These are phyloP conservation scores for Lytechinus pictus DNA, from an alignment of 35 echinoderm and acorn worm species.

Conservation along the genomic window DNA sequence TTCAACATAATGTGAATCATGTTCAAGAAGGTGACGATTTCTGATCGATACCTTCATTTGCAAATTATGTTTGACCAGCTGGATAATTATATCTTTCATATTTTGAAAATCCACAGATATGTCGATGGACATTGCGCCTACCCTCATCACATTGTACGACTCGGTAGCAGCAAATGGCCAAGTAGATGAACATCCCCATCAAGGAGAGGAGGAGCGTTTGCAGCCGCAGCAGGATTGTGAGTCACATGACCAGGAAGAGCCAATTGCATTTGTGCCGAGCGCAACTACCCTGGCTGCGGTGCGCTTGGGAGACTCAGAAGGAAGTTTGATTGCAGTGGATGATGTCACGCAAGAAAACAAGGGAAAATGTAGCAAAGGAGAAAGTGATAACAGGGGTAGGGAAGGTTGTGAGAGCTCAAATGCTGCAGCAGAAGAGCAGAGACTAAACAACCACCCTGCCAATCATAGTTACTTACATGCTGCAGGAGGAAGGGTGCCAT, in stretches of 20 bases:
- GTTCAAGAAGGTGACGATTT: background rate
- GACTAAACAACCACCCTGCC: background rate
- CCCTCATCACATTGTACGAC: constrained; percentile 72
- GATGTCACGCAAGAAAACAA: constrained; percentile 31
- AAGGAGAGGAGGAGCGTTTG: background rate
- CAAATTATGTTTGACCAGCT: background rate
- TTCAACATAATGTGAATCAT: background rate
- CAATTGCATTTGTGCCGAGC: constrained; percentile 26
- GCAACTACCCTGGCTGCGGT: constrained; percentile 20
- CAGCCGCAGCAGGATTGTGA: constrained; percentile 25
- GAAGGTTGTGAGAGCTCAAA: background rate
- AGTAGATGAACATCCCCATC: background rate
- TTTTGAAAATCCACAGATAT: constrained; percentile 57
- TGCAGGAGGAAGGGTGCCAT: constrained; percentile 21
- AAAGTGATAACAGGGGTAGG: background rate
- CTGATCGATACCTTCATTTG: background rate
- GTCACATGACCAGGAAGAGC: constrained; percentile 51
- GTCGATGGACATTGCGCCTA: constrained; percentile 81
- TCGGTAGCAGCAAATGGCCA: constrained; percentile 52
- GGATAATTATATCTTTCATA: background rate
- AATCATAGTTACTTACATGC: constrained; percentile 43
- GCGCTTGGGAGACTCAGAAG: constrained; percentile 14
- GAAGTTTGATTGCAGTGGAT: constrained; percentile 9
- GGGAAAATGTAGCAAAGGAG: constrained; percentile 42
- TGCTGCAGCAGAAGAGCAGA: background rate